Evolutionary conservation across 2,797 vertebrate genomes (phyloP).

Genomic region (Premnoplex brunnescens): DNA sequence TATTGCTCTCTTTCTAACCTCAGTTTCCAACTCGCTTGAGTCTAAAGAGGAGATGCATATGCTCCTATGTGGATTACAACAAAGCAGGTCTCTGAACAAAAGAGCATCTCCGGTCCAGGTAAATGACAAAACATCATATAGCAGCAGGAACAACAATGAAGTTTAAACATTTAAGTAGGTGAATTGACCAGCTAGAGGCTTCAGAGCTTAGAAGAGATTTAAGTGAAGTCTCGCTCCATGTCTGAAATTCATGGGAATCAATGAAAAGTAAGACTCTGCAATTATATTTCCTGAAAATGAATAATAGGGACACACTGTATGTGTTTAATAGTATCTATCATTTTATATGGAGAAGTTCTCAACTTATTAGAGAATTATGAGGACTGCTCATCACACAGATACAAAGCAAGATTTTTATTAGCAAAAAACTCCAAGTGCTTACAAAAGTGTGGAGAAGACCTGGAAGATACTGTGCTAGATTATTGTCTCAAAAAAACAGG

Average conservation of each 20-base stretch:
- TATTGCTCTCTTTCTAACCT: not conserved
- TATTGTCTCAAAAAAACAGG: not conserved
- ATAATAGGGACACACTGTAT: rapidly evolving
- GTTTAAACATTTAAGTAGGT: not conserved
- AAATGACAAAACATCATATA: not conserved
- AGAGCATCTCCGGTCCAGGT: not conserved
- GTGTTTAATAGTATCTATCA: not conserved
- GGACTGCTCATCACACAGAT: not conserved
- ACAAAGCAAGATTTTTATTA: not conserved
- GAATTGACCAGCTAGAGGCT: not conserved
- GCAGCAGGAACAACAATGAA: not conserved
- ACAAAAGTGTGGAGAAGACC: not conserved
- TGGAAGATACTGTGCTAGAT: not conserved
- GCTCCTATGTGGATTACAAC: not conserved
- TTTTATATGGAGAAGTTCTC: not conserved
- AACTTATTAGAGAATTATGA: not conserved
- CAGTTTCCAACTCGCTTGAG: not conserved
- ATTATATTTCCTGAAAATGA: not conserved
- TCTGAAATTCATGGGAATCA: not conserved
- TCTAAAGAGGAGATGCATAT: not conserved
- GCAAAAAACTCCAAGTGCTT: not conserved
- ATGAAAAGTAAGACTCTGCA: not conserved
- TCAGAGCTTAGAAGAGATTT: not conserved
- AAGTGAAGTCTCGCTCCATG: not conserved
- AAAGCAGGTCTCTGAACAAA: not conserved